Percentiles rank a stretch among this genome's conserved stretches.
Conservation (phyloP, 2,888 invertebrate species). For the Ichneumon xanthorius region DNA sequence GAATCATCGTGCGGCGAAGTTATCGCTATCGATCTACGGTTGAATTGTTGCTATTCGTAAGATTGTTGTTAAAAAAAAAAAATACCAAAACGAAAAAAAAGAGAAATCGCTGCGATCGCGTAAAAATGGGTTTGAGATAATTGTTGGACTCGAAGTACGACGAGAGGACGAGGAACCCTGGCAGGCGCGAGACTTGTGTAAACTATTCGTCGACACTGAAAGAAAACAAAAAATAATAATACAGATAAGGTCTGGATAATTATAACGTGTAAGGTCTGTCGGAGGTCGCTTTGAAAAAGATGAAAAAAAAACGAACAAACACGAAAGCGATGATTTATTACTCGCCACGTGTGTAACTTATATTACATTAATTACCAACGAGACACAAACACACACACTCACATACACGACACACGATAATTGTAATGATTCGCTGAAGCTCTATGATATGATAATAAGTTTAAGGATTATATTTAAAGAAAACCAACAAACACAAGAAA, state of each 20-base stretch:
- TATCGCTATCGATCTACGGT: conserved; percentile 80
- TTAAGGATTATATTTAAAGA: conserved; percentile 80
- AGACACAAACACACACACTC: conserved; percentile 69
- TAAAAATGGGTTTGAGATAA: conserved; percentile 55
- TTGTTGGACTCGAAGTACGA: conserved; percentile 55
- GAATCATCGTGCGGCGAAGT: conserved; percentile 70
- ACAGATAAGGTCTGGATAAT: conserved; percentile 30
- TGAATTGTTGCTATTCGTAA: conserved; percentile 84
- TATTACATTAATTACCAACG: conserved; percentile 70
- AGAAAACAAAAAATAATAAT: conserved; percentile 70
- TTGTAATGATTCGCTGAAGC: conserved; percentile 82
- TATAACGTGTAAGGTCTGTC: conserved; percentile 74
- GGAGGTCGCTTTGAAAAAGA: conserved; percentile 76
- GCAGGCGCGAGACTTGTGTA: conserved; percentile 77
- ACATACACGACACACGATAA: conserved; percentile 65
- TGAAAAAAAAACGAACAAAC: conserved; percentile 50
- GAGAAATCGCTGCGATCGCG: conserved; percentile 79
- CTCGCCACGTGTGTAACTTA: conserved; percentile 64
- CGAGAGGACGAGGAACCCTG: conserved; percentile 71
- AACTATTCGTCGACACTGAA: conserved; percentile 78
- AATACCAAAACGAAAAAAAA: background rate
- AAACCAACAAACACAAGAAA: conserved; percentile 1
- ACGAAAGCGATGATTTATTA: conserved; percentile 74
- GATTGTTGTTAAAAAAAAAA: conserved; percentile 81
- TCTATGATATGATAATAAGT: conserved; percentile 81